These are phyloP conservation scores for Danio albolineatus DNA, from an alignment of 2,797 vertebrate species.

Conservation along the genomic window DNA sequence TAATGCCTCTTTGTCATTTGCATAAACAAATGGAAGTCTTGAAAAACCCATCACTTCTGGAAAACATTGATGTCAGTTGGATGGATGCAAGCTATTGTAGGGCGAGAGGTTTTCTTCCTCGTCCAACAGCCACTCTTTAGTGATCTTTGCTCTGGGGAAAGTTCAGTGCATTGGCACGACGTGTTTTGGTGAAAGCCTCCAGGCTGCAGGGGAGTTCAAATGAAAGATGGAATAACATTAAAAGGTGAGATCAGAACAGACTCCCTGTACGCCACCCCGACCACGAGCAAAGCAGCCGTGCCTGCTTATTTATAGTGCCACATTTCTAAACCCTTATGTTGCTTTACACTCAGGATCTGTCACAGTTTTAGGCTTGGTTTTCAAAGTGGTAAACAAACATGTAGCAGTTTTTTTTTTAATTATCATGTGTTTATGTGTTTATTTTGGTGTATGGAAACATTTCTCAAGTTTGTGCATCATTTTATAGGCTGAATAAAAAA, in stretches of 20 bases:
- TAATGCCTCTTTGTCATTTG: constrained; percentile 8
- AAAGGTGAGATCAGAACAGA: constrained; percentile 45
- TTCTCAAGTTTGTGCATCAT: background rate
- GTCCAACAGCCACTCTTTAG: constrained; percentile 12
- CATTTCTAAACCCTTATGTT: constrained; percentile 38
- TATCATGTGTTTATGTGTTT: no score
- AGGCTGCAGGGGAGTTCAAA: constrained; percentile 38
- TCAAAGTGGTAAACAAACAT: constrained; percentile 11
- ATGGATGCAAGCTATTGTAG: background rate
- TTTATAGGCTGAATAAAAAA: background rate
- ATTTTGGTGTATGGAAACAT: background rate
- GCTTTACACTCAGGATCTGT: constrained; percentile 17
- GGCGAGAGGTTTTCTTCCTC: background rate
- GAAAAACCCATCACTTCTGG: constrained; percentile 11
- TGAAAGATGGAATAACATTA: constrained; percentile 48
- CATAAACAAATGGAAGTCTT: constrained; percentile 16
- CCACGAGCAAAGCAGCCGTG: constrained; percentile 40
- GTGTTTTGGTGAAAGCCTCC: constrained; percentile 7
- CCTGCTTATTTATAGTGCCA: constrained; percentile 52
- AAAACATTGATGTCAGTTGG: constrained; percentile 9
- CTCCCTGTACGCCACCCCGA: constrained; percentile 39
- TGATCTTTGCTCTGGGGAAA: constrained; percentile 1
- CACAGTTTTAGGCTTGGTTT: background rate
- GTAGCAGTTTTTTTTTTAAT: background rate
- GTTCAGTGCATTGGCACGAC: constrained; percentile 23